Evolutionary conservation across 2,113 vertebrate species (phyloP), one percentile per base, ranked within the genome.

Genomic region (Paralichthys olivaceus): DNA sequence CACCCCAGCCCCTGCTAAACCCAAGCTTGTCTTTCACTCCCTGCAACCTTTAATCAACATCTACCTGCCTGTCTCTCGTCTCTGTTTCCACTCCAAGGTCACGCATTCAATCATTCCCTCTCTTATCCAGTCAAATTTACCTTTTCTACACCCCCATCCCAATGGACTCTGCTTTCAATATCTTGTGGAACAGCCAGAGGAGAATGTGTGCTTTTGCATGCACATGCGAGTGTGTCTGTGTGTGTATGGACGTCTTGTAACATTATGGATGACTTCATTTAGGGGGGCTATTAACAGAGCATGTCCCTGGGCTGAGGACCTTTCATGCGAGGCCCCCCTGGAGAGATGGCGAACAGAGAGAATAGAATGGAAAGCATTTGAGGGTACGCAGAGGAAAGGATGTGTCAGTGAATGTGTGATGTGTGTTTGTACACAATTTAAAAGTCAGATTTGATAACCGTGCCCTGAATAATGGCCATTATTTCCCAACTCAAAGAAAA

Each of bases 211-310:
- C 4, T 15, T 55, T 19, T 4, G 32, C 55, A 73, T 49, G 56
- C 26, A 14, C 26, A 56, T 17, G 22, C 59, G 75, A 62, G 51
- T 34, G 32, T 40, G 37, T 40, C 2, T 23, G 54, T 66, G 69
- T 81, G 67, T 73, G 59, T 37, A 56, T 63, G 69, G 70, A 63
- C 64, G 71, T 78, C 20, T 26, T 74, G 75, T 55, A 80, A 74
- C 84, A 87, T 90, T 90, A 91, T 92, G 82, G 89, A 92, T 90
- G 83, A 84, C 87, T 92, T 93, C 81, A 91, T 90, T 91, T 89
- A 87, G 59, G 69, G 70, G 85, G 76, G 77, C 87, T 91, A 92
- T 91, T 88, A 93, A 90, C 73, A 77, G 79, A 85, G 76, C 75
- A 86, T 91, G 86, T 87, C 91, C 83, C 90, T 73, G 75, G 84